Base-by-base conservation (phyloP, 2,888 invertebrate species). In the Tiphia femorata region DNA sequence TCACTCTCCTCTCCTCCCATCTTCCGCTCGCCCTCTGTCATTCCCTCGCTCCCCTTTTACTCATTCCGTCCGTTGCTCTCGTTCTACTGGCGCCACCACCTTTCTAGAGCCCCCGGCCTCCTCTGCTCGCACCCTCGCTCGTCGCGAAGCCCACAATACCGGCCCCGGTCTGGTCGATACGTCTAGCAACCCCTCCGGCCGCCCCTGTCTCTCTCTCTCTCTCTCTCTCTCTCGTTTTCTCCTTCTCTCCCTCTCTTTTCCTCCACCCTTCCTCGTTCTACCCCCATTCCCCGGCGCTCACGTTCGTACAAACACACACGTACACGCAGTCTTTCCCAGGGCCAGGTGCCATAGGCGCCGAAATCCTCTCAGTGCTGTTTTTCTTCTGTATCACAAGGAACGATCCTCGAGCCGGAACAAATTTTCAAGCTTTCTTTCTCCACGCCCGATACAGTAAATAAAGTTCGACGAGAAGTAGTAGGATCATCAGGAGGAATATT, bases 161-260 rank as follows among this genome's bases (percentile, higher is more conserved):
- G 62, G 63, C 52, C 53, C 57, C 58, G 62, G 60, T 56, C 65
- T 77, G 80, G 79, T 81, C 81, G 81, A 81, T 81, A 81, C 68
- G 77, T 79, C 79, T 80, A 77, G 75, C 73, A 60, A 67, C 64
- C 72, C 67, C 58, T 40, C 55, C 42, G 23, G 40, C 43, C 21
- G 37, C 56, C 33, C 37, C 19, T n/a, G n/a, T 49, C 14, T 33
- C 58, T 37, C 58, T 30, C 23, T 25, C 50, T 51, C 50, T 51
- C 43, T 57, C 44, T 46, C 42, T 37, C 16, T 10, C 14, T 14
- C 17, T 17, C 27, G 1, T 7, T 10, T 17, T 17, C 42, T 42
- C 14, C 14, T 5, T 25, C 10, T 12, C 3, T 16, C 4, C 17
- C 27, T 23, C 25, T 16, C 6, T 16, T 16, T 25, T 16, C 25